These are phyloP conservation scores for Phaedon cochleariae DNA, from an alignment of 2,888 invertebrate genomes.

Conservation along the genomic window DNA sequence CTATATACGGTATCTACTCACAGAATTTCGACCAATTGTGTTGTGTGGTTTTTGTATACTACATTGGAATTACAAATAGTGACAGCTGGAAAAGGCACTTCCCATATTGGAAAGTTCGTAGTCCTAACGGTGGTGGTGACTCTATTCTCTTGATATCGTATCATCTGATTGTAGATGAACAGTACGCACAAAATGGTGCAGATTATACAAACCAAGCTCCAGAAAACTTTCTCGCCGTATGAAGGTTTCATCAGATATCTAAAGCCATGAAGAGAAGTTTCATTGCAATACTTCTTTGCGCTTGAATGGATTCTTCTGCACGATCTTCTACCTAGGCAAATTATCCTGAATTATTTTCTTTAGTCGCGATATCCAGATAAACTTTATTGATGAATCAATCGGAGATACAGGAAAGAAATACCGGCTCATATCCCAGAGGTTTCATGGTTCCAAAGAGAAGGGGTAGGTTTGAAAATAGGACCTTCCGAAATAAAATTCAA, in stretches of 20 bases:
- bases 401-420: no score
- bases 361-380: no score
- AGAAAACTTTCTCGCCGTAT: constrained; percentile 34
- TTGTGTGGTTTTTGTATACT: constrained; percentile 32
- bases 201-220: constrained; percentile 25
- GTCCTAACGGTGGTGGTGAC: constrained; percentile 25
- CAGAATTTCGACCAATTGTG: constrained; percentile 25
- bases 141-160: constrained; percentile 29
- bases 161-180: constrained; percentile 33
- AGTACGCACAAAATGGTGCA: constrained; percentile 33
- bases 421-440: no score
- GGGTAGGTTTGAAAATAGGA: no score
- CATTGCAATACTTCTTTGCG: constrained; percentile 57
- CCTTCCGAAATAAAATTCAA: no score
- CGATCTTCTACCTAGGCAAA: background rate
- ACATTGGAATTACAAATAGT: constrained; percentile 42
- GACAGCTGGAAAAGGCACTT: constrained; percentile 44
- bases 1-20: no score
- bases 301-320: background rate
- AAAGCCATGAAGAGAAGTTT: constrained; percentile 41
- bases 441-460: no score
- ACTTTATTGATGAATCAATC: no score
- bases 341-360: no score
- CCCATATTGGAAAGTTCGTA: constrained; percentile 27
- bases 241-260: constrained; percentile 37